Evolutionary conservation across 92 coral and sea anemone species (phyloP), one percentile per base, ranked within the genome.

Genomic region (Heteractis magnifica): DNA sequence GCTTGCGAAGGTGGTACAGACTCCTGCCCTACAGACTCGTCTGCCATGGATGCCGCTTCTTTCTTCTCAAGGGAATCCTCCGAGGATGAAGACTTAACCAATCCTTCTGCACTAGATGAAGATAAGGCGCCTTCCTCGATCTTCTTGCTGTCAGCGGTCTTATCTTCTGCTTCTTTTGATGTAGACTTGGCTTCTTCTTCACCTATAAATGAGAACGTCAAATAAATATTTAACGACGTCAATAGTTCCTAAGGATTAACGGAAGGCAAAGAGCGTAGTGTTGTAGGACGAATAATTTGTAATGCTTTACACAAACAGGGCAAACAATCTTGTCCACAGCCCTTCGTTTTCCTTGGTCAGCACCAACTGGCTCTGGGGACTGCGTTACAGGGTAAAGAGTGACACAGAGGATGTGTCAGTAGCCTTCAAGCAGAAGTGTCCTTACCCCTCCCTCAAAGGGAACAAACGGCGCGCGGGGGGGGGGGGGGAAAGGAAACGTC

Each of bases 41-140:
- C 65, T 13, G 77, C 10, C 1, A 75, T 18, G 59, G 83, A 18
- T 52, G 55, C 11, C 0, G 83, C 20, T 14, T 56, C 71, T 41
- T 68, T 68, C 16, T 55, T 64, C 15, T 71, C 77, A 9, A 68
- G 26, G 14, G 84, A 68, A 10, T 81, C 84, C 55, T 23, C 44
- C 8, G 77, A 68, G 41, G 84, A 16, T 55, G 53, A 71, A 26
- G 34, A 44, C 72, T 82, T 62, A 11, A 55, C 76, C 56, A 82
- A 16, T 13, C 41, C 79, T 72, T 58, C 86, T 20, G 79, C 86
- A 82, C 79, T 82, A 6, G 79, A 49, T 14, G 86, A 73, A 15
- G 86, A 70, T 7, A 77, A 21, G 1, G 79, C 65, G 52, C 60
- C 80, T 19, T 64, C 55, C 11, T 70, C 65, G 48, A n/a, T 56